Evolutionary conservation across 1,140 invertebrate species (phyloP).

Genomic region (Batillaria attramentaria): DNA sequence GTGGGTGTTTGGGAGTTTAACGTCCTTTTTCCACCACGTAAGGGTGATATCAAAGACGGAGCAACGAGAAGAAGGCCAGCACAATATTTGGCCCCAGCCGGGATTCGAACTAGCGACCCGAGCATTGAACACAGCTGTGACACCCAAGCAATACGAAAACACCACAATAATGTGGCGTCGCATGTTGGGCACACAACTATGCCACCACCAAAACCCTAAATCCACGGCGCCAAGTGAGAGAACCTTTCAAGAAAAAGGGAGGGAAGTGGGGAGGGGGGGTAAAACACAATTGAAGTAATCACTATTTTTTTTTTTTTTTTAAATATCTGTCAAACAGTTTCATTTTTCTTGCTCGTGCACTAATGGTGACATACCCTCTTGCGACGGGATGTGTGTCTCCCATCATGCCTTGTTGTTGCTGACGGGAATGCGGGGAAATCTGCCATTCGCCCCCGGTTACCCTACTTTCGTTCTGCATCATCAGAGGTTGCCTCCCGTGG

Average conservation of each 20-base stretch:
- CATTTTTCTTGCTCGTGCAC: too few relatives aligned
- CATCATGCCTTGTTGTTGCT: conserved; percentile 26
- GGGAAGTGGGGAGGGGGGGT: not conserved
- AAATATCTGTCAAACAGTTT: too few relatives aligned
- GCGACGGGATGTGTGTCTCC: conserved; percentile 8
- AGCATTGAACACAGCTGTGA: too few relatives aligned
- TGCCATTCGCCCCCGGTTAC: conserved; percentile 19
- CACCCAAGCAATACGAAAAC: too few relatives aligned
- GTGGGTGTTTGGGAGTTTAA: too few relatives aligned
- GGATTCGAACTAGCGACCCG: too few relatives aligned
- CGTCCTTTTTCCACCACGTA: too few relatives aligned
- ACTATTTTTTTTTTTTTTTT: too few relatives aligned
- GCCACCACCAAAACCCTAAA: not conserved
- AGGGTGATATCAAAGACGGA: too few relatives aligned
- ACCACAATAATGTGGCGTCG: too few relatives aligned
- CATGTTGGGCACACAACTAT: not conserved
- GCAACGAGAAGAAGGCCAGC: too few relatives aligned
- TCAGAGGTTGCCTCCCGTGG: conserved; percentile 4
- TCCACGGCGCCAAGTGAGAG: not conserved
- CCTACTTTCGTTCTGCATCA: not conserved
- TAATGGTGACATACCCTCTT: not conserved
- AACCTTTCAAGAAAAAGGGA: not conserved
- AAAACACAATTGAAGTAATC: not conserved
- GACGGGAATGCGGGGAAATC: conserved; percentile 15
- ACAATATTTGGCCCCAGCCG: too few relatives aligned